Conservation (phyloP, 2,113 vertebrate genomes). For the Daboia siamensis region DNA sequence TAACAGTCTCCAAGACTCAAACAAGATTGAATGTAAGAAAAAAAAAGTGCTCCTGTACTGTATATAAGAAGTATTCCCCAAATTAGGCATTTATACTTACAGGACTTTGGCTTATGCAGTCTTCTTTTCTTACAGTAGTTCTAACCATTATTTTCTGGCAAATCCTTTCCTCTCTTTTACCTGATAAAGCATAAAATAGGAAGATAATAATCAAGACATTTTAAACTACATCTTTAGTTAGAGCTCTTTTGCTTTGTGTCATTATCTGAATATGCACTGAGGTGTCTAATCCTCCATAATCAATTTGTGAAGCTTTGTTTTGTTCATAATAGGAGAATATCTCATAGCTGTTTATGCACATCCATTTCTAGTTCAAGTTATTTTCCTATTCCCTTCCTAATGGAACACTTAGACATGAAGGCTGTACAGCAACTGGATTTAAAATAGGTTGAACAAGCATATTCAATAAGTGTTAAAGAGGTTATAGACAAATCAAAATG, state of each 20-base stretch:
- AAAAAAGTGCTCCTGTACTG: neutral
- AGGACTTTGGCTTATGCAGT: conserved; percentile 89
- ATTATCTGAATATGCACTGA: neutral
- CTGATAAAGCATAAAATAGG: conserved; percentile 70
- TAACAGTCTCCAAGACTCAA: neutral
- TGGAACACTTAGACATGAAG: neutral
- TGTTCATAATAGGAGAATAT: neutral
- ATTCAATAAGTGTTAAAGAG: neutral
- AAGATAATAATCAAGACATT: conserved; percentile 1
- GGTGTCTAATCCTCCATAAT: too few species aligned
- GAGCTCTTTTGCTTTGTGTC: neutral
- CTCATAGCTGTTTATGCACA: neutral
- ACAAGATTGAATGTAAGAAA: neutral
- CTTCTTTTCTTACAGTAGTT: conserved; percentile 90
- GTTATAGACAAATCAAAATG: neutral
- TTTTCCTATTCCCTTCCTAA: neutral
- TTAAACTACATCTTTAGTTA: neutral
- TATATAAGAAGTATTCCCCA: neutral
- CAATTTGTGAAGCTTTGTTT: neutral
- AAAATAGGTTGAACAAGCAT: neutral
- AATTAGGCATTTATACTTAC: conserved; percentile 71
- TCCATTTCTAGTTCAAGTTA: neutral
- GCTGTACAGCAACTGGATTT: neutral
- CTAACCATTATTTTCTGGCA: conserved; percentile 93
- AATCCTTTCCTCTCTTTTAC: conserved; percentile 91